Evolutionary conservation across 2,888 invertebrate species (phyloP).

Genomic region (Globia sparganii): DNA sequence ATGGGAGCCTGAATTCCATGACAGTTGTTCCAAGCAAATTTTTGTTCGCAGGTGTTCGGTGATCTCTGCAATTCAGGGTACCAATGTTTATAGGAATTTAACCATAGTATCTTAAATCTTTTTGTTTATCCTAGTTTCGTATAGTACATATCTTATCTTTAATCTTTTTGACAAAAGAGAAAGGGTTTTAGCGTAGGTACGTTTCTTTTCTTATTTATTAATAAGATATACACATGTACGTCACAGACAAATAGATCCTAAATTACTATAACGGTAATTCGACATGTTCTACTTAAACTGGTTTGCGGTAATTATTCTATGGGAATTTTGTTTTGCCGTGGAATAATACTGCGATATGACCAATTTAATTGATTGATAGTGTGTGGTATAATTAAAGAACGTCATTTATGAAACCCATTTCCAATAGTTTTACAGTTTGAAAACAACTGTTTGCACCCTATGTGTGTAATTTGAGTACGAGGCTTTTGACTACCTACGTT

Average conservation of each 20-base stretch:
- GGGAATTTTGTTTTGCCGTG: constrained; percentile 13
- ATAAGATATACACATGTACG: background rate
- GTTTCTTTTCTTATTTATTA: background rate
- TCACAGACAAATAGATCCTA: background rate
- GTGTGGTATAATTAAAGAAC: background rate
- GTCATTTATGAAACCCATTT: background rate
- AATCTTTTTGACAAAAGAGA: background rate
- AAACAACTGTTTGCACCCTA: background rate
- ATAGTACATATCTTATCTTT: background rate
- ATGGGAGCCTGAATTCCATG: background rate
- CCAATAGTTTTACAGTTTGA: background rate
- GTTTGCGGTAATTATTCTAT: constrained; percentile 18
- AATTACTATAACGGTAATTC: constrained; percentile 9
- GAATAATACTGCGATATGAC: constrained; percentile 26
- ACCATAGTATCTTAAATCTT: too few species aligned
- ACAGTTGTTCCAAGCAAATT: background rate
- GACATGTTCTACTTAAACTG: constrained; percentile 30
- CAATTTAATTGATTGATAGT: background rate
- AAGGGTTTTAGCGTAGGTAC: background rate
- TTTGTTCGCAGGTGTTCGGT: background rate
- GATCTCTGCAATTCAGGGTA: too few species aligned
- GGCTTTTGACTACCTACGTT: too few species aligned
- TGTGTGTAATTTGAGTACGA: too few species aligned
- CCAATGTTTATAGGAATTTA: too few species aligned
- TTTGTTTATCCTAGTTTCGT: too few species aligned